Conservation (phyloP, 2,797 vertebrate genomes). For the Leucoraja ocellata region DNA sequence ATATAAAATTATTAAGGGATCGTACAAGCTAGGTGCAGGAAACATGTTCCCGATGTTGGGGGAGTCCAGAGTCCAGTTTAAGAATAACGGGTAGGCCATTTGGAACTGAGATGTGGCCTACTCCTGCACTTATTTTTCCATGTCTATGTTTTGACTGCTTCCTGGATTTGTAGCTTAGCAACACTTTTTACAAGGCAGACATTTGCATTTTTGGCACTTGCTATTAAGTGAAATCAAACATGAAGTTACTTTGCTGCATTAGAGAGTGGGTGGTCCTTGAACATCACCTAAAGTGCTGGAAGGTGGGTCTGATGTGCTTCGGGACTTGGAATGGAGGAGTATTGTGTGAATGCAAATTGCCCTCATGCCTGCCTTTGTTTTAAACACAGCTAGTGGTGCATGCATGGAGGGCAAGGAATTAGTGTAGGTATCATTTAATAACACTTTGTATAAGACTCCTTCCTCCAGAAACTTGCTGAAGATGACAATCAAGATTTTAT, state of each 20-base stretch:
- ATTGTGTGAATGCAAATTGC: not conserved
- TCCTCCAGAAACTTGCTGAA: not conserved
- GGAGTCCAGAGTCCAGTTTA: no score
- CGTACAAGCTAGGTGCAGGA: no score
- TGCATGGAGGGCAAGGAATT: not conserved
- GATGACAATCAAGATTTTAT: not conserved
- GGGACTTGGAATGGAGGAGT: not conserved
- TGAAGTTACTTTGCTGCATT: not conserved
- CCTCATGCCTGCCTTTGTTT: not conserved
- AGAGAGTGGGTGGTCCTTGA: not conserved
- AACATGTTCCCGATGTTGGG: no score
- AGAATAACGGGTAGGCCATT: no score
- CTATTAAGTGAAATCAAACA: conserved; percentile 9
- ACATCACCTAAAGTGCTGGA: not conserved
- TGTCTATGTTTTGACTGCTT: not conserved
- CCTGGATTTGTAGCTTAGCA: conserved; percentile 27
- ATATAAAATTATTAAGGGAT: no score
- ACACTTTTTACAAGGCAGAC: not conserved
- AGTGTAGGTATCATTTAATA: not conserved
- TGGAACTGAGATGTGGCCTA: no score
- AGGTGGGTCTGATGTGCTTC: not conserved
- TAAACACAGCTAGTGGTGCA: not conserved
- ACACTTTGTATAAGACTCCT: not conserved
- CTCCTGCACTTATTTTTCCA: not conserved
- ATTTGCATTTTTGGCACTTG: not conserved